Base-by-base conservation (phyloP, 2,888 invertebrate genomes). In the Tridacna gigas region DNA sequence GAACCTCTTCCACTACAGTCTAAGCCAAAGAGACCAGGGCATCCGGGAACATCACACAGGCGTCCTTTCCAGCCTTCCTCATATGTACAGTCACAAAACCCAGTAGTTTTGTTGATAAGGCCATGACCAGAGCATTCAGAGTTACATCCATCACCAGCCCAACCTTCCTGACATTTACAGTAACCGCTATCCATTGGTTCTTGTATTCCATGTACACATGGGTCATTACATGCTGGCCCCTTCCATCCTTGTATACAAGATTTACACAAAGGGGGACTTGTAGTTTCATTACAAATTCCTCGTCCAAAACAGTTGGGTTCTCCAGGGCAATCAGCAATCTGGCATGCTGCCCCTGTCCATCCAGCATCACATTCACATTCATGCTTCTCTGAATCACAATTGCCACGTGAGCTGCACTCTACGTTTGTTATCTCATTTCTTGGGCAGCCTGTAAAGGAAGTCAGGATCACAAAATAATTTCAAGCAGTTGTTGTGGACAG, bases 1-100 rank as follows among this genome's bases (percentile, higher is more conserved):
- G 66, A 71, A 92, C 92, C 92, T 90, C 91, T 90, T 11, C 90
- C 91, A 77, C 92, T 92, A 77, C 92, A 92, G 86, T 92, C 91
- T 11, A 83, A 47, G 13, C 86, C 82, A 81, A 81, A 83, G 26
- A 92, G 82, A 11, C 92, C 92, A 63, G 92, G 92, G 74, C 92
- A 92, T 22, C 92, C 92, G 12, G 92, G 91, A 0, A 90, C 88
- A 73, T 92, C 91, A 84, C 92, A 92, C 18, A 92, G 77, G 28
- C 69, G 73, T 56, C 90, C 92, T 76, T 90, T 91, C 90, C 90
- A 92, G 18, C 92, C 92, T 11, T 87, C 80, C 5, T 82, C 88
- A 69, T 91, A 92, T 77, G 89, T 88, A 81, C 92, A 92, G 15
- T 79, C 84, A 86, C 92, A 92, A 25, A 13, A 47, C 1, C 88